phyloP scores from a whole-genome alignment of 2,797 vertebrate species.

The Microtus agrestis region DNA sequence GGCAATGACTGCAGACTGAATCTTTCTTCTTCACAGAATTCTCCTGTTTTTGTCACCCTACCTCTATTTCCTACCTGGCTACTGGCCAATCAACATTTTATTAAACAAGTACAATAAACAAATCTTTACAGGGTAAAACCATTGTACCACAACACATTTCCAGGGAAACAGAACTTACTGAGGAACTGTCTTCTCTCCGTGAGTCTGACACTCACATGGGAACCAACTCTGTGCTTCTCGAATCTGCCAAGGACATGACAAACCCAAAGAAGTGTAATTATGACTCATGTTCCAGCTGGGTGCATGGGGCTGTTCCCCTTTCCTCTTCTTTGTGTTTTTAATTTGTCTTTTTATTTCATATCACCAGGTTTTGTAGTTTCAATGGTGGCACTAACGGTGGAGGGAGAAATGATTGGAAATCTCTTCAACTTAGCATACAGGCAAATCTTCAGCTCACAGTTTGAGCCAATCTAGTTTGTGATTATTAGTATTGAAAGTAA shows the following conservation, averaged over 20 bases:
- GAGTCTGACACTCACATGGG: neutral
- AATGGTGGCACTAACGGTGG: accelerated
- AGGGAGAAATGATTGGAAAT: neutral
- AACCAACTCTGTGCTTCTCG: neutral
- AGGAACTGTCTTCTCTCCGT: neutral
- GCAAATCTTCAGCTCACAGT: neutral
- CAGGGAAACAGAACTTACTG: neutral
- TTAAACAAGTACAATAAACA: no score
- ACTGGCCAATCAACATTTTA: no score
- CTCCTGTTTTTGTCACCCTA: no score
- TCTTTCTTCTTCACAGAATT: no score
- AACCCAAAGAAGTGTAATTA: neutral
- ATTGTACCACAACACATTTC: neutral
- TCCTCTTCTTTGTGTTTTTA: neutral
- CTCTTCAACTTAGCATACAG: neutral
- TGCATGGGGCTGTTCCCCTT: neutral
- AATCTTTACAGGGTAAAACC: no score
- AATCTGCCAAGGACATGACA: neutral
- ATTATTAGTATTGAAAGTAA: neutral
- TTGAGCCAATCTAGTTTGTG: neutral
- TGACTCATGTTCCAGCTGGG: neutral
- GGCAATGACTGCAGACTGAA: no score
- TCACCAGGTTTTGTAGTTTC: slow-evolving; percentile 3
- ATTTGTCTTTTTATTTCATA: slow-evolving; percentile 31
- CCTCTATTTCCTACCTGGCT: no score